Evolutionary conservation across 2,797 vertebrate species (phyloP).

Genomic region (Lagorchestes hirsutus): DNA sequence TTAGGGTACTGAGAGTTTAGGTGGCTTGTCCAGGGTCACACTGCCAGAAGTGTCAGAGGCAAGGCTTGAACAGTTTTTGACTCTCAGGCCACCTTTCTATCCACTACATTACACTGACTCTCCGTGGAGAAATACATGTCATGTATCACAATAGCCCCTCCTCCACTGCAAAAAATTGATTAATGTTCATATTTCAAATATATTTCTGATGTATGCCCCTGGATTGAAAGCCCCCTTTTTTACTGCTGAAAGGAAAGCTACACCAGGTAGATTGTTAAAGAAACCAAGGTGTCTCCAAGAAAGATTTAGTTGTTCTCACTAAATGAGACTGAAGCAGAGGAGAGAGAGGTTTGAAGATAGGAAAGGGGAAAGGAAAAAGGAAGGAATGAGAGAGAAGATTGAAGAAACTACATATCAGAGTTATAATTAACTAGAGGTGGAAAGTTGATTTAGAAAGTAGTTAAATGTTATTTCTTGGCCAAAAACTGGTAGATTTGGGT

Average conservation of each 20-base stretch:
- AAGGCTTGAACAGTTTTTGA: not conserved
- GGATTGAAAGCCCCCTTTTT: not conserved
- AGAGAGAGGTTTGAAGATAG: not conserved
- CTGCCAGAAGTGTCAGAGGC: not conserved
- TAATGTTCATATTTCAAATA: not conserved
- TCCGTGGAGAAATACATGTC: not conserved
- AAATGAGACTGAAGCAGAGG: not conserved
- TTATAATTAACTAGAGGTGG: not conserved
- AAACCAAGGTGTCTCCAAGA: not conserved
- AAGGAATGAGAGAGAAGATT: not conserved
- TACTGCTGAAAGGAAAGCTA: conserved; percentile 6
- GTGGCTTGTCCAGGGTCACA: not conserved
- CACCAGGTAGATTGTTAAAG: not conserved
- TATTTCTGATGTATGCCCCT: not conserved
- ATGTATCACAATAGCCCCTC: not conserved
- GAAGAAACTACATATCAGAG: not conserved
- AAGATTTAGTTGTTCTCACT: not conserved
- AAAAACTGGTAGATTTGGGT: not conserved
- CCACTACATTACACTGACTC: not conserved
- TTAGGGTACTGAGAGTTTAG: not conserved
- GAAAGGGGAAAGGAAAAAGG: not conserved
- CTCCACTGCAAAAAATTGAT: conserved; percentile 5
- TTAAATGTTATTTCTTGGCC: conserved; percentile 2
- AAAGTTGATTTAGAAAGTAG: not conserved
- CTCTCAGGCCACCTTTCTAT: not conserved